These are phyloP conservation scores for Antheraea assamensis DNA, from an alignment of 2,888 invertebrate genomes.

Conservation along the genomic window DNA sequence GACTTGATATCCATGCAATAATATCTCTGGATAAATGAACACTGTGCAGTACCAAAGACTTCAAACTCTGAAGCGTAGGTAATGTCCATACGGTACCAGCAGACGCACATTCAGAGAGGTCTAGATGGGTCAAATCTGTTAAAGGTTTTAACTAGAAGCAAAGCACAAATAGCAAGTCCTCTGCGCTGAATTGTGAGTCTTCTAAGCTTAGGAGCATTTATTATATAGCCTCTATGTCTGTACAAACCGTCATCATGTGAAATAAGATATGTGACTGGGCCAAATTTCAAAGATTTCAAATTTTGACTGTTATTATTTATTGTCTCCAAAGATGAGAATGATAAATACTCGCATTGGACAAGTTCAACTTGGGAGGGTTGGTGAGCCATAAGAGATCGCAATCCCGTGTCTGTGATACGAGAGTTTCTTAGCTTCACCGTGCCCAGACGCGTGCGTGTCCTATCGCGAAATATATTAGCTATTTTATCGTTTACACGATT, in stretches of 20 bases:
- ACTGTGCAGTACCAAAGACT: constrained; percentile 90
- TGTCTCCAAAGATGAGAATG: constrained; percentile 83
- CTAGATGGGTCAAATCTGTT: constrained; percentile 85
- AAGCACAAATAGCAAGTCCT: constrained; percentile 69
- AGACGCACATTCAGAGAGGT: constrained; percentile 86
- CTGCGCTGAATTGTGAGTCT: constrained; percentile 82
- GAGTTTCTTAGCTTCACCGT: constrained; percentile 87
- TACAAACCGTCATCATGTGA: constrained; percentile 72
- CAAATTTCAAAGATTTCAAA: constrained; percentile 87
- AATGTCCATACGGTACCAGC: constrained; percentile 86
- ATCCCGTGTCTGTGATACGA: constrained; percentile 86
- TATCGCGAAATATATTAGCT: constrained; percentile 87
- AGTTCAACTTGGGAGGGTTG: constrained; percentile 88
- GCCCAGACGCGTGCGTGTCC: constrained; percentile 85
- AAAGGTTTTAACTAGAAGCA: constrained; percentile 83
- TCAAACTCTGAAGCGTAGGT: constrained; percentile 84
- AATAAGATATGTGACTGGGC: constrained; percentile 84
- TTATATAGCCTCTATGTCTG: constrained; percentile 74
- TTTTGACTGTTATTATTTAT: constrained; percentile 87
- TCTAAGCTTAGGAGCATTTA: constrained; percentile 83
- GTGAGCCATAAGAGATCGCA: constrained; percentile 87
- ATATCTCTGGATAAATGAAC: constrained; percentile 86
- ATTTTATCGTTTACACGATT: constrained; percentile 85
- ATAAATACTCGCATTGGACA: constrained; percentile 87
- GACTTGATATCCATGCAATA: constrained; percentile 82